Percentiles rank a stretch among this genome's conserved stretches.
Conservation (phyloP, 1,140 invertebrate species). For the Hermetia illucens region DNA sequence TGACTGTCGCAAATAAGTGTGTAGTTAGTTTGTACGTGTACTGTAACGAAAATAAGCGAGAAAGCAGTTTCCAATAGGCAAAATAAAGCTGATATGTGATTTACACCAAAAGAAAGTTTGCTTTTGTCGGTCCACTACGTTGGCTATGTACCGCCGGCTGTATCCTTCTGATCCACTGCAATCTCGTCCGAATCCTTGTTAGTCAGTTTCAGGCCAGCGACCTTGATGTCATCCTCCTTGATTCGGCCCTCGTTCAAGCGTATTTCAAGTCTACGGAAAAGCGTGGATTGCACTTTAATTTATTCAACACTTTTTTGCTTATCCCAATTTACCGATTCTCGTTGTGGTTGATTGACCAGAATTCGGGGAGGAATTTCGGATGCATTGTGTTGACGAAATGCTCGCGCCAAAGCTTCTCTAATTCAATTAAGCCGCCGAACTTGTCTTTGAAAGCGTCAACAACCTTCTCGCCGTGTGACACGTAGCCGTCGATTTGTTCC, state of each 20-base stretch:
- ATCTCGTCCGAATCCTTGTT: too few relatives aligned
- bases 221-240: constrained; percentile 29
- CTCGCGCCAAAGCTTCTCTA: constrained; percentile 62
- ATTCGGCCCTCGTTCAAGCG: constrained; percentile 35
- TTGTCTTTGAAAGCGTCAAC: constrained; percentile 42
- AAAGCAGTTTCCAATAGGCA: too few relatives aligned
- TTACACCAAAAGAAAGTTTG: too few relatives aligned
- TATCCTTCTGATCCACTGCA: too few relatives aligned
- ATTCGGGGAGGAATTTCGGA: constrained; percentile 50
- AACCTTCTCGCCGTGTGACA: constrained; percentile 51
- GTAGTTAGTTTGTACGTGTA: too few relatives aligned
- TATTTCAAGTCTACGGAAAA: constrained; percentile 31
- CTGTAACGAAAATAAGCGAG: too few relatives aligned
- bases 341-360: constrained; percentile 66
- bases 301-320: constrained; percentile 3
- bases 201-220: constrained; percentile 25
- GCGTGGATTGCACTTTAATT: constrained; percentile 5
- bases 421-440: constrained; percentile 44
- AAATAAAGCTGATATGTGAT: too few relatives aligned
- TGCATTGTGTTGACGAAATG: constrained; percentile 63
- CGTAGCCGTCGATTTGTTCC: constrained; percentile 36
- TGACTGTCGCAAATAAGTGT: too few relatives aligned
- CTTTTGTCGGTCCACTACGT: too few relatives aligned
- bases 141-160: too few relatives aligned
- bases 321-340: constrained; percentile 30